Evolutionary conservation across 2,113 vertebrate genomes (phyloP).

Genomic region (Malurus cyaneus): DNA sequence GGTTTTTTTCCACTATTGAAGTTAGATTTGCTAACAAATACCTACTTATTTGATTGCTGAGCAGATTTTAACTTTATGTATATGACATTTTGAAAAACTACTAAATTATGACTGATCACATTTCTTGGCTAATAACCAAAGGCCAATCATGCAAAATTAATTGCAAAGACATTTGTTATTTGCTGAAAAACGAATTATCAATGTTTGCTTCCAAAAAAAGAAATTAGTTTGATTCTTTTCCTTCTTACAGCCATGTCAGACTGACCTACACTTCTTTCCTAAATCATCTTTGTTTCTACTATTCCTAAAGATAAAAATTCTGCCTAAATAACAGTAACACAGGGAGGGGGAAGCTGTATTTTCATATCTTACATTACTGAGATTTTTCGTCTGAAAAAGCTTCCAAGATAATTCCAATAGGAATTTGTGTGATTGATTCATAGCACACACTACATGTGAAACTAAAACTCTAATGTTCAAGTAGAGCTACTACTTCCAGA

Average conservation of each 20-base stretch:
- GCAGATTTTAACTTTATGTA: background rate
- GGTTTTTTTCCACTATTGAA: fast-evolving
- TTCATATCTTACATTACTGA: background rate
- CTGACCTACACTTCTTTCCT: background rate
- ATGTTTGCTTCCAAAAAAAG: background rate
- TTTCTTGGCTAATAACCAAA: conserved; percentile 21
- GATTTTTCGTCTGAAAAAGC: background rate
- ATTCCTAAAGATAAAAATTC: background rate
- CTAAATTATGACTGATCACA: conserved; percentile 56
- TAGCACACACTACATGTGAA: background rate
- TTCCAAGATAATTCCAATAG: background rate
- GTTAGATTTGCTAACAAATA: background rate
- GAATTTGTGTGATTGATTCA: background rate
- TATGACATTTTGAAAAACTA: background rate
- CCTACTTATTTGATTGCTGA: background rate
- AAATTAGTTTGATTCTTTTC: background rate
- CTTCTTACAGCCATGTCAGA: background rate
- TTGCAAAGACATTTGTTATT: conserved; percentile 36
- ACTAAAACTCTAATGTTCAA: background rate
- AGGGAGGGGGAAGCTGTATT: background rate
- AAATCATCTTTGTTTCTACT: background rate
- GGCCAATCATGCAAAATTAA: conserved; percentile 47
- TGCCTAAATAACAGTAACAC: background rate
- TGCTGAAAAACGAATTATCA: conserved; percentile 5
- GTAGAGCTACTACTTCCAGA: background rate